These are phyloP conservation scores for Ceratitis capitata DNA, from an alignment of 1,140 invertebrate genomes.

Conservation along the genomic window DNA sequence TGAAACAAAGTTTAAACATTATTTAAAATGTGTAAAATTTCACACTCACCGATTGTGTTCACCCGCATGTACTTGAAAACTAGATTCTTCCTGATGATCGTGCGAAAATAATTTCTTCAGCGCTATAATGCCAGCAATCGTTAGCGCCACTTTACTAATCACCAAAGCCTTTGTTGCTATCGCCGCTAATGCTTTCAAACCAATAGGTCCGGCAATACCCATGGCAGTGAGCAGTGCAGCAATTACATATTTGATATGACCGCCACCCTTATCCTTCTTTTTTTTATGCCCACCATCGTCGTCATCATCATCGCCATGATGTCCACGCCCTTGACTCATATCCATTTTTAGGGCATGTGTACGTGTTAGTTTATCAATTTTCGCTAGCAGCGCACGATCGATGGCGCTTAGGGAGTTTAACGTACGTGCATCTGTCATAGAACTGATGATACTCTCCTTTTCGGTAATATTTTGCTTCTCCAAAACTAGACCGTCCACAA, in stretches of 20 bases:
- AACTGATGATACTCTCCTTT: slow-evolving; percentile 55
- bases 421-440: slow-evolving; percentile 56
- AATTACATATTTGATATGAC: slow-evolving; percentile 68
- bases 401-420: slow-evolving; percentile 52
- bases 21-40: too few relatives aligned
- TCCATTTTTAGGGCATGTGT: slow-evolving; percentile 60
- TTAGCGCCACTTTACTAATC: slow-evolving; percentile 75
- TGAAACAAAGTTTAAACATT: too few relatives aligned
- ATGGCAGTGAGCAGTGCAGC: slow-evolving; percentile 73
- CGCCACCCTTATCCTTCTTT: slow-evolving; percentile 53
- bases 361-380: slow-evolving; percentile 58
- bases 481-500: slow-evolving; percentile 69
- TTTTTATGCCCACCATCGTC: slow-evolving; percentile 48
- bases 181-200: slow-evolving; percentile 72
- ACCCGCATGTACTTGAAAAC: slow-evolving; percentile 74
- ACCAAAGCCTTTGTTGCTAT: slow-evolving; percentile 75
- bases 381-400: slow-evolving; percentile 57
- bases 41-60: slow-evolving; percentile 71
- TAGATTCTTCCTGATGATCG: slow-evolving; percentile 70
- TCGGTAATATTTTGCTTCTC: slow-evolving; percentile 69
- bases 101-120: slow-evolving; percentile 76
- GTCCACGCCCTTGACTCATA: slow-evolving; percentile 49
- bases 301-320: slow-evolving; percentile 41
- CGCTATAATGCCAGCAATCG: slow-evolving; percentile 75
- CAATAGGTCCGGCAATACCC: slow-evolving; percentile 70